These are phyloP conservation scores for Anguilla megastoma DNA, from an alignment of 2,797 vertebrate species.

Conservation along the genomic window DNA sequence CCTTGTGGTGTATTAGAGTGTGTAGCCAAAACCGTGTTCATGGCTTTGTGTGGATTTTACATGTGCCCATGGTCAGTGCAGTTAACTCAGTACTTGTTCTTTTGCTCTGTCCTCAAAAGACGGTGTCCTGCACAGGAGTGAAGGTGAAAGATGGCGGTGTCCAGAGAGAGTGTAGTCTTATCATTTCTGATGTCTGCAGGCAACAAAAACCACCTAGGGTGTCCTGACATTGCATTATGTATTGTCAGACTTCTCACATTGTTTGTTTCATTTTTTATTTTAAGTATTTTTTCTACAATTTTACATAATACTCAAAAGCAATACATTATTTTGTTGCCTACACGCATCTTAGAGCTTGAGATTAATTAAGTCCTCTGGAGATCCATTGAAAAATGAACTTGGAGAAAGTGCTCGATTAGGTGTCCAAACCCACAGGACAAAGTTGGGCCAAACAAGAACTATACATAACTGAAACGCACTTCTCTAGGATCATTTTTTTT, in stretches of 20 bases:
- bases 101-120: constrained; percentile 52
- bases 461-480: not conserved
- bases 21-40: not conserved
- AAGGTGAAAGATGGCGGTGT: constrained; percentile 57
- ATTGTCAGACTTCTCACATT: not conserved
- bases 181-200: not conserved
- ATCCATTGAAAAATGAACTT: not conserved
- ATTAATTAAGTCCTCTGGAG: not conserved
- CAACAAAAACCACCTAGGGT: not conserved
- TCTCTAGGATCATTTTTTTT: not conserved
- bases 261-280: not conserved
- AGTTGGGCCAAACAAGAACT: not conserved
- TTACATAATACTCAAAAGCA: not conserved
- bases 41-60: not conserved
- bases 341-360: not conserved
- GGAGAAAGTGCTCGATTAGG: not conserved
- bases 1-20: not conserved
- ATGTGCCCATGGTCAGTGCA: not conserved
- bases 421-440: not conserved
- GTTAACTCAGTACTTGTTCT: not conserved
- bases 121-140: constrained; percentile 72
- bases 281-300: not conserved
- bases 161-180: not conserved
- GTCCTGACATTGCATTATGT: not conserved
- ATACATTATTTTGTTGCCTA: constrained; percentile 3